Percentiles rank a stretch among this genome's conserved stretches.
Conservation (phyloP, 2,888 invertebrate genomes). For the Mesopsocus fuscifrons region DNA sequence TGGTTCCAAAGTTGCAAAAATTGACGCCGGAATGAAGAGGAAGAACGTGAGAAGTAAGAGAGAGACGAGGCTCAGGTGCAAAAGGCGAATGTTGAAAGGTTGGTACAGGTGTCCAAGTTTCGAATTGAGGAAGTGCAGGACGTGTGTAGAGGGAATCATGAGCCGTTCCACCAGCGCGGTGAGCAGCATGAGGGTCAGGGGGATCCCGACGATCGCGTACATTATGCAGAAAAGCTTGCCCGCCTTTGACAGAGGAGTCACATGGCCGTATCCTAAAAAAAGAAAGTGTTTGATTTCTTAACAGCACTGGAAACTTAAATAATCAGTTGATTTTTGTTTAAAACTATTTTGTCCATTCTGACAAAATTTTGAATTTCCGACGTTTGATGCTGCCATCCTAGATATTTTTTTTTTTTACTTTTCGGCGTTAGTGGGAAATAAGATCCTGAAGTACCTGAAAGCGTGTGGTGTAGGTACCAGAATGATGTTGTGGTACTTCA, state of each 20-base stretch:
- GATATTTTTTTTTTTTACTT: too few relatives aligned
- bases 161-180: slow-evolving; percentile 67
- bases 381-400: too few relatives aligned
- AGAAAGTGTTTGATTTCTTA: slow-evolving; percentile 9
- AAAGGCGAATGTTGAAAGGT: slow-evolving; percentile 52
- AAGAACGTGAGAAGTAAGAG: slow-evolving; percentile 30
- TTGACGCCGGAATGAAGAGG: slow-evolving; percentile 52
- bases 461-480: too few relatives aligned
- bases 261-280: slow-evolving; percentile 65
- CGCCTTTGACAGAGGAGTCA: slow-evolving; percentile 64
- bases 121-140: slow-evolving; percentile 48
- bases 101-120: slow-evolving; percentile 51
- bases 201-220: slow-evolving; percentile 71
- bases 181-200: slow-evolving; percentile 63
- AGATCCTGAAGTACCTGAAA: too few relatives aligned
- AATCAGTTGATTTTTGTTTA: too few relatives aligned
- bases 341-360: too few relatives aligned
- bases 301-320: too few relatives aligned
- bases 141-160: slow-evolving; percentile 48
- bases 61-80: slow-evolving; percentile 48
- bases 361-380: too few relatives aligned
- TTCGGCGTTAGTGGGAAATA: too few relatives aligned
- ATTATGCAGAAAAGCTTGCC: slow-evolving; percentile 79
- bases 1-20: slow-evolving; percentile 56
- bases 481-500: too few relatives aligned